Percentiles rank a stretch among this genome's conserved stretches.
Conservation (phyloP, 2,113 vertebrate species). For the Chinchilla lanigera region DNA sequence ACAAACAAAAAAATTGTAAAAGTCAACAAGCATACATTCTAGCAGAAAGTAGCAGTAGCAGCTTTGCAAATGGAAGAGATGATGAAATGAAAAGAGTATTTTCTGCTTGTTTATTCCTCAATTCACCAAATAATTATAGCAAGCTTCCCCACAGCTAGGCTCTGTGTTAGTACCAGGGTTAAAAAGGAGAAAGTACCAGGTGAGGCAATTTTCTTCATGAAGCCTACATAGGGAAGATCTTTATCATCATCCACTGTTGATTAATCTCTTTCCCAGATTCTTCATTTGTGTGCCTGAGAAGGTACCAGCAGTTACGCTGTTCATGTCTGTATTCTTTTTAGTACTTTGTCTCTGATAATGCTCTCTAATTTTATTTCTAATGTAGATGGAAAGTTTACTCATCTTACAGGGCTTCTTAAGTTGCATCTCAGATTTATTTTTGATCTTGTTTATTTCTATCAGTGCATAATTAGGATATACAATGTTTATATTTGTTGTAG, state of each 20-base stretch:
- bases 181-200: background rate
- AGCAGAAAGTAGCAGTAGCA: background rate
- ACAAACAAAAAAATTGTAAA: too few species aligned
- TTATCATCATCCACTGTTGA: fast-evolving
- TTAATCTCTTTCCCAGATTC: background rate
- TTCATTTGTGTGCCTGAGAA: background rate
- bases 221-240: too few species aligned
- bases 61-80: background rate
- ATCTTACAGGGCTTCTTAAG: background rate
- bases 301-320: background rate
- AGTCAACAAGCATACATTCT: background rate
- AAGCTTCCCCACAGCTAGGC: background rate
- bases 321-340: background rate
- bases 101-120: background rate
- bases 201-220: background rate
- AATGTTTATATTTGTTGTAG: background rate
- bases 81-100: background rate
- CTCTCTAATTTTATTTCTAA: background rate
- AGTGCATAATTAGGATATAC: background rate
- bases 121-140: background rate
- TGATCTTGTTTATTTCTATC: background rate
- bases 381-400: background rate
- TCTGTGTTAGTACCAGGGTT: background rate
- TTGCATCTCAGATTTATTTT: background rate
- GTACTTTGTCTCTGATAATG: background rate